phyloP scores from a whole-genome alignment of 2,797 vertebrate species.

The Malurus leucopterus region DNA sequence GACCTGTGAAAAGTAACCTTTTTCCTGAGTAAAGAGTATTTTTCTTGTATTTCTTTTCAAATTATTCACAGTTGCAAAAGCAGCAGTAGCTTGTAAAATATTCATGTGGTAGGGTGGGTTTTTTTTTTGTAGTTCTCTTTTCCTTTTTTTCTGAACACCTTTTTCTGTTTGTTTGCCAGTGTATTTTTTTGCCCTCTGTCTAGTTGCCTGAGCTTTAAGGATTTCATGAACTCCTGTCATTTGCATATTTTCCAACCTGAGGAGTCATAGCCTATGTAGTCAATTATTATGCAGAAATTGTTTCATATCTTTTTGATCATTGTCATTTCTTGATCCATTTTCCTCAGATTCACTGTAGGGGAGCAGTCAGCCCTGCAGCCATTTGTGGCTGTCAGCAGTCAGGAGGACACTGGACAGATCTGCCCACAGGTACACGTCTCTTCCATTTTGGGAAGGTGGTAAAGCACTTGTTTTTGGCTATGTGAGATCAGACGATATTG shows the following conservation, averaged over 20 bases:
- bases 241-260: neutral
- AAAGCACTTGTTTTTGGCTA: neutral
- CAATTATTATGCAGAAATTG: neutral
- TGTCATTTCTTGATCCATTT: neutral
- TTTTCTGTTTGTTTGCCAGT: neutral
- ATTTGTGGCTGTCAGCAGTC: neutral
- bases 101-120: neutral
- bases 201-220: neutral
- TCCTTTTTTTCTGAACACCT: neutral
- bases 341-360: neutral
- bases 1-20: neutral
- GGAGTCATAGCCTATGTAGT: neutral
- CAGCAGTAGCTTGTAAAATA: neutral
- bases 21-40: neutral
- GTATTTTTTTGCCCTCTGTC: neutral
- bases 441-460: accelerated
- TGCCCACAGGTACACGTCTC: neutral
- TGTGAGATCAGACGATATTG: neutral
- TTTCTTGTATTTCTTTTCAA: neutral
- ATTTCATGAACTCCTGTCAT: neutral
- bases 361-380: neutral
- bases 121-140: neutral
- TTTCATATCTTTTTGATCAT: neutral
- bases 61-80: neutral
- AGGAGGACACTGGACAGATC: neutral